A percentile compares a stretch with the other conserved stretches of the same genome.
Conservation (phyloP, 2,888 invertebrate genomes). For the Stramonita haemastoma region DNA sequence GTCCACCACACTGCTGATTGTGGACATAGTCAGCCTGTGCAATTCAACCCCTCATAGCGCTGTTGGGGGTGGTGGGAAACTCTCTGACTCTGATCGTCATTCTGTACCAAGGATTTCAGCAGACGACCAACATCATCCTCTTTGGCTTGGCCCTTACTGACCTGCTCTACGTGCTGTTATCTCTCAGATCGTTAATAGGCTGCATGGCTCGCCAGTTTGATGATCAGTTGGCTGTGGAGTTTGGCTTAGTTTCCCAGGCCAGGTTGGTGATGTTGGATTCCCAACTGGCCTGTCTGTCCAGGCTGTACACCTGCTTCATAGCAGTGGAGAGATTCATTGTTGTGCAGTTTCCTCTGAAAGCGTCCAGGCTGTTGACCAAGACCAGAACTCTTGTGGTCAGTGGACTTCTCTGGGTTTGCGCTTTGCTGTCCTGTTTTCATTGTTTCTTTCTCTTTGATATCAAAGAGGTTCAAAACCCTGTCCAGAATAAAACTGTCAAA, state of each 20-base stretch:
- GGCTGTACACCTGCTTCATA: slow-evolving; percentile 1
- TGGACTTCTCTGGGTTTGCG: background rate
- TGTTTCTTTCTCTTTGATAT: background rate
- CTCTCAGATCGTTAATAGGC: background rate
- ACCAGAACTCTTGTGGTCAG: background rate
- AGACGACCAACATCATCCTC: slow-evolving; percentile 19
- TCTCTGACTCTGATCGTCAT: background rate
- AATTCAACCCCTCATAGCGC: background rate
- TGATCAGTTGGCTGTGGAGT: background rate
- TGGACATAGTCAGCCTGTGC: background rate
- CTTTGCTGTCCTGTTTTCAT: background rate
- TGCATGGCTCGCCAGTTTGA: background rate
- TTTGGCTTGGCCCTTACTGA: background rate
- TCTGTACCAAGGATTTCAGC: background rate
- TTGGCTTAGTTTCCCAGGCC: background rate
- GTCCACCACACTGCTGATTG: background rate
- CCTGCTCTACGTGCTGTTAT: background rate
- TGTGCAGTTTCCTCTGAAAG: slow-evolving; percentile 1
- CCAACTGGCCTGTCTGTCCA: background rate
- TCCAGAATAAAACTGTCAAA: background rate
- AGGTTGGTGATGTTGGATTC: background rate
- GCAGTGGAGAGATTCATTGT: slow-evolving; percentile 16
- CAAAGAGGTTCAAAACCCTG: background rate
- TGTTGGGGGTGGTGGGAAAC: background rate
- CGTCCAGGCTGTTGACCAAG: background rate